Evolutionary conservation across 2,888 invertebrate genomes (phyloP), one percentile per base, ranked within the genome.

Genomic region (Noctua janthina): DNA sequence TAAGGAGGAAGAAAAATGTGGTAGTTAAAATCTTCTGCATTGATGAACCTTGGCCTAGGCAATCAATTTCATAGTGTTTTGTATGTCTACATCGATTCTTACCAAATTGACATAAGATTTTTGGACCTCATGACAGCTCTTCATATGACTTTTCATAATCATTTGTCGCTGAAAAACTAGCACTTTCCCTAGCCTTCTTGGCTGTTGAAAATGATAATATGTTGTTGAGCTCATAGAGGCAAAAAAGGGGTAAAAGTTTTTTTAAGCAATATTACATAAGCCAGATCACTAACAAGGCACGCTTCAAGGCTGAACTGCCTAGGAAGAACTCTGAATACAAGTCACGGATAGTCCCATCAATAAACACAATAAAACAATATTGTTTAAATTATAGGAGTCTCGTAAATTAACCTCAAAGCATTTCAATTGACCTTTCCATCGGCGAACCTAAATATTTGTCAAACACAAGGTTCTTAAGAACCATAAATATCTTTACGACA

Each of bases 401-500:
- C 39, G 70, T 81, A 70, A 76, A 81, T 66, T 70, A 51, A 76
- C 15, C 66, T 62, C 67, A 56, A 68, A 79, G 62, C 56, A 49
- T 43, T 62, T 74, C 46, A 75, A 49, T 79, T 79, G 64, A 79
- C 67, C 79, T 79, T 83, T 79, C 35, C 74, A 72, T 56, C 68
- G 62, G 43, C 49, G 43, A 71, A 64, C 43, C 59, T 67, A 77
- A 78, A 81, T 84, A 77, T 81, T 81, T 81, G 72, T 78, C 72
- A 75, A 77, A 72, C 39, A 59, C 56, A 75, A 75, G 69, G 51
- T 73, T 84, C 67, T 73, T 68, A n/a, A 69, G 43, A 75, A 43
- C 69, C 74, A 80, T 74, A 78, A 83, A 86, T 74, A 81, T 49
- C 46, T 78, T 74, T 74, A 85, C 72, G 78, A 67, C 69, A 79